Percentiles rank a stretch among this genome's conserved stretches.
Conservation (phyloP, 2,888 invertebrate genomes). For the Callimorpha dominula region DNA sequence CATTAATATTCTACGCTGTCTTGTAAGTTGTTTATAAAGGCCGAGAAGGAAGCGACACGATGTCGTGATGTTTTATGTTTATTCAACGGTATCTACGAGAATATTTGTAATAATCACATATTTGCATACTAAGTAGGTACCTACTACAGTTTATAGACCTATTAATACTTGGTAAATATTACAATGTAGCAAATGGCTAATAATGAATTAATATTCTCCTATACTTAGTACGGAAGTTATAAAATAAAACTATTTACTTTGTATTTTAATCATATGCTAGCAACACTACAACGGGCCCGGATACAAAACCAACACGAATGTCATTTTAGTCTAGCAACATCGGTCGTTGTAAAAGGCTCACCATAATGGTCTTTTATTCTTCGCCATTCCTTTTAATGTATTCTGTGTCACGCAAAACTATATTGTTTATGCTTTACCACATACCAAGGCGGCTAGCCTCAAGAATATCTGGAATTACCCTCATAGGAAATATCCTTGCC, state of each 20-base stretch:
- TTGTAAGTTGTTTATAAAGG: conserved; percentile 11
- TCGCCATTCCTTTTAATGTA: conserved; percentile 56
- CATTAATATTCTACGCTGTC: conserved; percentile 21
- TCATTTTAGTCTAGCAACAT: conserved; percentile 35
- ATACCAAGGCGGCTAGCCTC: conserved; percentile 51
- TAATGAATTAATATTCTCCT: neutral
- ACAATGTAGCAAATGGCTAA: neutral
- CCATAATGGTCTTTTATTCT: conserved; percentile 42
- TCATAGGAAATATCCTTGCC: neutral
- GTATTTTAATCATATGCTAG: conserved; percentile 4
- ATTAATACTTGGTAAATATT: neutral
- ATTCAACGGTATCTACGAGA: neutral
- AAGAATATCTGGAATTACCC: conserved; percentile 19
- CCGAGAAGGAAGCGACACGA: conserved; percentile 16
- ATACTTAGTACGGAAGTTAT: neutral
- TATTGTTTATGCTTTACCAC: conserved; percentile 60
- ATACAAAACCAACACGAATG: conserved; percentile 5
- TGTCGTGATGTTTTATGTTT: conserved; percentile 4
- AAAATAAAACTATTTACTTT: neutral
- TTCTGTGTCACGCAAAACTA: conserved; percentile 62
- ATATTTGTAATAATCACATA: neutral
- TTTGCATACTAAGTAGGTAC: neutral
- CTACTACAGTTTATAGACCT: neutral
- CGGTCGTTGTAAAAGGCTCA: conserved; percentile 36
- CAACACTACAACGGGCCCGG: neutral